phyloP scores from a whole-genome alignment of 2,888 invertebrate genomes.

The Agrilus cyanescens region DNA sequence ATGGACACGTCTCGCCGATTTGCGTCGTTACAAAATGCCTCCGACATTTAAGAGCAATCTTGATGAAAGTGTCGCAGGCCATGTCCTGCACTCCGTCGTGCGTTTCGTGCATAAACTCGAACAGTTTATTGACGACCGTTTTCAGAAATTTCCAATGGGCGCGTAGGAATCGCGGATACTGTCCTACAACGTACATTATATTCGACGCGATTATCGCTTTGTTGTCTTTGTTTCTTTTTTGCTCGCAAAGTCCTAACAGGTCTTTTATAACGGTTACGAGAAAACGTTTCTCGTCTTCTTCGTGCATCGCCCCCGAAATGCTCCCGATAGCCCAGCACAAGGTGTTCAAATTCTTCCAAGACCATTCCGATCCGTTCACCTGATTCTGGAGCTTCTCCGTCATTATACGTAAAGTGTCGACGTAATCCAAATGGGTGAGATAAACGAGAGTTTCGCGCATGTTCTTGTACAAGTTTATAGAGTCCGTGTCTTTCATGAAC shows the following conservation, averaged over 20 bases:
- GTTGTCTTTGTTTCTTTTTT: constrained; percentile 98
- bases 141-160: constrained; percentile 99
- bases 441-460: constrained; percentile 98
- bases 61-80: constrained; percentile 99
- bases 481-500: constrained; percentile 99
- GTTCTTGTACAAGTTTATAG: constrained; percentile 97
- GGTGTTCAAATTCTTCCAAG: constrained; percentile 99
- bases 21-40: constrained; percentile 96
- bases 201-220: constrained; percentile 99
- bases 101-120: constrained; percentile 99
- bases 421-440: constrained; percentile 95
- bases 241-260: constrained; percentile 91
- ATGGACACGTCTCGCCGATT: constrained; percentile 91
- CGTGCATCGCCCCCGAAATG: constrained; percentile 97
- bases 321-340: constrained; percentile 97
- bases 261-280: constrained; percentile 98
- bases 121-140: constrained; percentile 98
- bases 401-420: constrained; percentile 97
- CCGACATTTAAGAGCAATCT: constrained; percentile 96
- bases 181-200: constrained; percentile 99
- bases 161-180: constrained; percentile 94
- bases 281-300: constrained; percentile 98
- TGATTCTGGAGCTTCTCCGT: constrained; percentile 96
- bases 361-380: constrained; percentile 97
- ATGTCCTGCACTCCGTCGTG: constrained; percentile 99